Evolutionary conservation across 2,888 invertebrate genomes (phyloP), one percentile per base, ranked within the genome.

Genomic region (Callimorpha dominula): DNA sequence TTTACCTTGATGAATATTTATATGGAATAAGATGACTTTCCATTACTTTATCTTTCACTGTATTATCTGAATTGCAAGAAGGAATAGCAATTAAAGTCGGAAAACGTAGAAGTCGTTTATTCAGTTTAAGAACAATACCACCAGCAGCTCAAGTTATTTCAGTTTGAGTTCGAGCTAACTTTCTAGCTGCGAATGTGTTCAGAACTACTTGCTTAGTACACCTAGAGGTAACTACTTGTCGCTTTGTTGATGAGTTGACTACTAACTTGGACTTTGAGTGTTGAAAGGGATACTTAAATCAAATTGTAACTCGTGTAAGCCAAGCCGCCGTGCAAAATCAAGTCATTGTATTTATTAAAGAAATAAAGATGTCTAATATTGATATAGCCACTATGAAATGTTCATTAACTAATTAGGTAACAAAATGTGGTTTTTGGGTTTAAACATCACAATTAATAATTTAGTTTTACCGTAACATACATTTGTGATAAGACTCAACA

Each of bases 1-100:
- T 89, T 87, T 78, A 82, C 81, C 77, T 86, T 86, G 79, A 89
- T 91, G 89, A 91, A 92, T 93, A 92, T 92, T 91, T 88, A 89
- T 89, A 85, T 75, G 77, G 73, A 74, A 75, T 73, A 65, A 76
- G 74, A 83, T 83, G 78, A 79, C 78, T 78, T 85, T 86, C 75
- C 80, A 78, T 81, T 80, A 81, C 80, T 83, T 81, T 78, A 78
- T 78, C 76, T 78, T 80, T 75, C 42, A 75, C 70, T 76, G 64
- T 71, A 69, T 66, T 70, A 77, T 76, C 71, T 75, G 71, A 79
- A 77, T 77, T 43, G 43, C 67, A 49, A 68, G 66, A 77, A 74
- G 72, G 71, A 75, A 74, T 73, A 67, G 54, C 70, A 78, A 70
- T 72, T 20, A 20, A 67, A 75, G 73, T 74, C 43, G 31, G 54